Evolutionary conservation across 2,797 vertebrate genomes (phyloP).

Genomic region (Bradypus variegatus): DNA sequence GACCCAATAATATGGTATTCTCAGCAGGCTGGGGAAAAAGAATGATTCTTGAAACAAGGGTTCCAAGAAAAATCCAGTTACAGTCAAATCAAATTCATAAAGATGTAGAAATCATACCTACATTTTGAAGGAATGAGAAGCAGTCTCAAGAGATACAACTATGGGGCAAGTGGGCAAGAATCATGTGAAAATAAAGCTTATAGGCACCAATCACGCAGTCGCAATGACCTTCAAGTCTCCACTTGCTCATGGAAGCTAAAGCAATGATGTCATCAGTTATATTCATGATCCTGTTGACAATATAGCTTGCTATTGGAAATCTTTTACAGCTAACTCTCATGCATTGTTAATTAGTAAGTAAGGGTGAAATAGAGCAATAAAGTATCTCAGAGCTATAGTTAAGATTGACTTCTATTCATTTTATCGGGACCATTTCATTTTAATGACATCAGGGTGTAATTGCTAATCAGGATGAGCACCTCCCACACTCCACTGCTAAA

Average conservation of each 20-base stretch:
- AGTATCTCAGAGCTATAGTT: conserved; percentile 1
- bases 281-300: neutral
- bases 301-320: neutral
- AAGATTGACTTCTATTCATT: conserved; percentile 43
- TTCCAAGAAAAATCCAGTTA: neutral
- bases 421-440: conserved; percentile 48
- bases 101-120: neutral
- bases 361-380: conserved; percentile 36
- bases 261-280: neutral
- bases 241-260: neutral
- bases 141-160: neutral
- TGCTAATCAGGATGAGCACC: conserved; percentile 22
- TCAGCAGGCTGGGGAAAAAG: neutral
- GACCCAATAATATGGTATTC: neutral
- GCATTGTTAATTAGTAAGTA: neutral
- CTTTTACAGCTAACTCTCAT: neutral
- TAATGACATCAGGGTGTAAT: conserved; percentile 37
- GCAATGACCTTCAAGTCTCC: conserved; percentile 2
- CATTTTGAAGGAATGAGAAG: neutral
- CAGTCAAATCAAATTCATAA: neutral
- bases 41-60: neutral
- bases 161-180: neutral
- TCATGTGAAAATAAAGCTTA: neutral
- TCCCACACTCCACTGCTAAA: conserved; percentile 17
- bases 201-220: neutral